Evolutionary conservation across 2,888 invertebrate species (phyloP), one percentile per base, ranked within the genome.

Genomic region (Orchesellides sinensis): DNA sequence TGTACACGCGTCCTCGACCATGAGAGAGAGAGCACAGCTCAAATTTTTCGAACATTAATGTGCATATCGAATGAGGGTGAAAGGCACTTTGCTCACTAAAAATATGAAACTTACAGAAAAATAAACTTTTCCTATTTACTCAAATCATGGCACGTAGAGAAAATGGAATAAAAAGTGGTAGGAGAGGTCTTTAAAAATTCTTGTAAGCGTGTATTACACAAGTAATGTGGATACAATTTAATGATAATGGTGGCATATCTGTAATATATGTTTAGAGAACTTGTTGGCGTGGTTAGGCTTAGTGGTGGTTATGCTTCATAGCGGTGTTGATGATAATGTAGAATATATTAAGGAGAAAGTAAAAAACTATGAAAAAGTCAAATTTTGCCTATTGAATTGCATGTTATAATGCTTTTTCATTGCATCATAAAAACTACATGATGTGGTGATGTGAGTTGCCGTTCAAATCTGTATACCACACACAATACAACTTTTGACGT

Each of bases 51-150:
- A 35, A 19, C 40, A 63, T 63, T 63, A 63, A 40, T 63, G 63
- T 35, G 63, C 63, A 63, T 63, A 63, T 63, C 21, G 63, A 63
- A 63, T 63, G 63, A 63, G 63, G 21, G 63, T n/a, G n/a, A 17
- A 63, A 63, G 40, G 63, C 25, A 59, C 32, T 59, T 32, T n/a
- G n/a, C n/a, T n/a, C 17, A 29, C 32, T 59, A 29, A 32, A 27
- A 29, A 29, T 59, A 29, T 21, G 29, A 59, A 29, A 29, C 5
- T n/a, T 29, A n/a, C 27, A 29, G 32, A 29, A 29, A 12, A 52
- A 8, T 3, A 56, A 59, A 59, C n/a, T 59, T 59, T 54, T 54
- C 49, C 8, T 49, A 8, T 49, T 49, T 49, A 49, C 49, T 49
- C 19, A 59, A 59, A 59, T 59, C 59, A 59, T 29, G 17, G 23